Evolutionary conservation across 2,113 vertebrate species (phyloP).

Genomic region (Lepus europaeus): DNA sequence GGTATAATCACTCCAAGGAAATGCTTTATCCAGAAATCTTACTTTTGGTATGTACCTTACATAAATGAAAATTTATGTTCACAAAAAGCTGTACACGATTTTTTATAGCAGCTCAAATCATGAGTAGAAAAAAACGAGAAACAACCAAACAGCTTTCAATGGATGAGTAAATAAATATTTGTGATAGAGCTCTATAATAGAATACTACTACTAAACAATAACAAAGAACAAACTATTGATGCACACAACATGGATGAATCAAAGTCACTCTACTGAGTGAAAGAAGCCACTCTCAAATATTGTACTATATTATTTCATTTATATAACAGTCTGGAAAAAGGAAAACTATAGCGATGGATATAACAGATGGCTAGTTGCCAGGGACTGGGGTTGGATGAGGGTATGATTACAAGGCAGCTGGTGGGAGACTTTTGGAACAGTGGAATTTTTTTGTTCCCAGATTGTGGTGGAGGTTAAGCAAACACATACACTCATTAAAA

Average conservation of each 20-base stretch:
- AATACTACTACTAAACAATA: background rate
- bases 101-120: background rate
- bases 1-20: background rate
- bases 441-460: background rate
- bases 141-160: background rate
- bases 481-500: background rate
- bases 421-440: background rate
- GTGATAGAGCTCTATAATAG: background rate
- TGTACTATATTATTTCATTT: background rate
- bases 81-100: background rate
- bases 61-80: slow-evolving; percentile 31
- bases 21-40: background rate
- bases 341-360: background rate
- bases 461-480: background rate
- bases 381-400: background rate
- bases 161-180: background rate
- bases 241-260: background rate
- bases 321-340: background rate
- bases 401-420: background rate
- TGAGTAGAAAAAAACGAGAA: background rate
- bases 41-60: background rate
- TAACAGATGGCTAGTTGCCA: background rate
- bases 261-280: background rate
- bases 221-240: background rate
- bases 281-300: background rate